Base-by-base conservation (phyloP, 2,113 vertebrate genomes). In the Salvelinus namaycush region DNA sequence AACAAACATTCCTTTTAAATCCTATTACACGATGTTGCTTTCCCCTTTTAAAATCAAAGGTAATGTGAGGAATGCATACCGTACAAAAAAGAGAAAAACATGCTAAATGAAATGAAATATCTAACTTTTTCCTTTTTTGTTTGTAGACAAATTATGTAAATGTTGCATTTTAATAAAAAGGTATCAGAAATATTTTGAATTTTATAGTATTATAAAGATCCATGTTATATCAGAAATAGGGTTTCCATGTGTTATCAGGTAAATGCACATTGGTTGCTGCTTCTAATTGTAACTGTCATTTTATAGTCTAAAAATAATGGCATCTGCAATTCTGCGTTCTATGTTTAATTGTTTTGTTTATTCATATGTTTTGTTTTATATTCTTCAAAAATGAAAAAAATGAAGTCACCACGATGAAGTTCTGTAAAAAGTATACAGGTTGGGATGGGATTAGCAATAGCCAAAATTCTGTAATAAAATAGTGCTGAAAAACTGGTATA, bases 231-330 rank as follows among this genome's bases (percentile, higher is more conserved):
- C 39, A 76, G 86, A 79, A 77, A 83, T 91, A 86, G 81, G 84
- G 85, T 87, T 85, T 74, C 76, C 79, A 81, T 94, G 93, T 95
- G 92, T 93, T 90, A 94, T 90, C 93, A 92, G 83, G 87, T 93
- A 92, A 94, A 92, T 92, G 90, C 92, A 93, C 85, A 83, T 90
- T 92, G 94, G 87, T 93, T 95, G 95, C 93, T 91, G 90, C 91
- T 93, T 90, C 70, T 86, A 83, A 81, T 73, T 90, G 86, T 85
- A 89, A 87, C 77, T 90, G 86, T 90, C 14, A 80, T 94, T 90
- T 94, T 96, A 88, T 95, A 93, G 90, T 90, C 91, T 88, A 92
- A 93, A 92, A 93, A 93, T 91, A 89, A 90, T 88, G 88, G 94
- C 93, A 93, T 7, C 92, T 94, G 93, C 93, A 93, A 90, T 90